phyloP scores from a whole-genome alignment of 2,797 vertebrate species.

The Rhabdomys pumilio region DNA sequence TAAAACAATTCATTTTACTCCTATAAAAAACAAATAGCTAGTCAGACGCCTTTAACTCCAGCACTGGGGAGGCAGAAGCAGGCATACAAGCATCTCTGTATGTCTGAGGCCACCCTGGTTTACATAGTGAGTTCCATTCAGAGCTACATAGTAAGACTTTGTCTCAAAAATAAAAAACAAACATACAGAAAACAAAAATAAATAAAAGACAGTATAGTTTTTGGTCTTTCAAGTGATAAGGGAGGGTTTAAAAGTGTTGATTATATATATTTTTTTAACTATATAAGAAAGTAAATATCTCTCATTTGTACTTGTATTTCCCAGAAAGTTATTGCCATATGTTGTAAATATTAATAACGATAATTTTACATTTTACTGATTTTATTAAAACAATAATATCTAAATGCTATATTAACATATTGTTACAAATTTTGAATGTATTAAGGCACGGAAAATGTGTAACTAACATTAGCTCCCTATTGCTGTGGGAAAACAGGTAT shows the following conservation, averaged over 20 bases:
- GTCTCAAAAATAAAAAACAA: background rate
- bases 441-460: background rate
- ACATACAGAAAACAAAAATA: background rate
- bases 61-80: background rate
- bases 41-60: background rate
- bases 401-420: background rate
- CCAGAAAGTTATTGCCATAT: background rate
- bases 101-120: background rate
- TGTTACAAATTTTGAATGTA: background rate
- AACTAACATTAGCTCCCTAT: background rate
- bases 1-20: constrained; percentile 18
- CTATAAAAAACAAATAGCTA: background rate
- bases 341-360: constrained; percentile 2
- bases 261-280: background rate
- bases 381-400: background rate
- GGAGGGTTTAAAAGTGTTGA: constrained; percentile 29
- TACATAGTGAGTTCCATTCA: background rate
- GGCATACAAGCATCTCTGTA: background rate
- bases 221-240: constrained; percentile 10
- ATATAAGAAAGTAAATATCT: constrained; percentile 38
- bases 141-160: background rate
- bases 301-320: background rate
- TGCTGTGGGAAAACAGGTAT: background rate
- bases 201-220: background rate
- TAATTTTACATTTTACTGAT: background rate